Evolutionary conservation across 2,797 vertebrate genomes (phyloP).

Genomic region (Lutjanus campechanus): DNA sequence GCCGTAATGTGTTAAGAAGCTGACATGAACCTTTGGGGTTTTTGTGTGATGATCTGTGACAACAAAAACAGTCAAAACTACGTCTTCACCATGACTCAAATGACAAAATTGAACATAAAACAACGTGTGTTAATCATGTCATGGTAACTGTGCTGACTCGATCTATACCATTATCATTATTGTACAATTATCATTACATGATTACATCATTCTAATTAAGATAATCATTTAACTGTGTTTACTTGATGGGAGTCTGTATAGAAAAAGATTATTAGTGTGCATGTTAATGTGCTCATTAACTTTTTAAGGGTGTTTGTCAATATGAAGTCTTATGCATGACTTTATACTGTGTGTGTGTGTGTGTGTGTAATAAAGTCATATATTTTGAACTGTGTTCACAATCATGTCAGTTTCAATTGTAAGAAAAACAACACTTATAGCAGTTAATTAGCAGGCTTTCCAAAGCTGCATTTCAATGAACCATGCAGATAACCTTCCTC

Average conservation of each 20-base stretch:
- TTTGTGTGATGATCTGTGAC: neutral
- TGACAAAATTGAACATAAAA: neutral
- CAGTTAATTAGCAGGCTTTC: conserved; percentile 20
- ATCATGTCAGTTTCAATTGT: neutral
- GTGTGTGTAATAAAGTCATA: conserved; percentile 7
- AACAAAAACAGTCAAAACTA: neutral
- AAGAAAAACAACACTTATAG: conserved; percentile 11
- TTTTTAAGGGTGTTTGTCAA: conserved; percentile 3
- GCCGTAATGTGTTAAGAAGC: neutral
- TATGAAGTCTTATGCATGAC: neutral
- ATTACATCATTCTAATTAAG: conserved; percentile 38
- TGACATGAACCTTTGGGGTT: neutral
- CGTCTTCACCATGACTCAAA: neutral
- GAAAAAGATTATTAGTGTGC: conserved; percentile 28
- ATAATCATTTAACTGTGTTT: conserved; percentile 31
- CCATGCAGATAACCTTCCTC: conserved; percentile 7
- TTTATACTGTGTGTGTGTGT: conserved; percentile 3
- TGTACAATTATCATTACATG: conserved; percentile 17
- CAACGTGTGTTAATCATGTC: conserved; percentile 10
- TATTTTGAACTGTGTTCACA: neutral
- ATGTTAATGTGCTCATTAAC: conserved; percentile 57
- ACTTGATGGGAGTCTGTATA: conserved; percentile 9
- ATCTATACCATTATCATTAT: conserved; percentile 9
- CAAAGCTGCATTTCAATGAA: neutral
- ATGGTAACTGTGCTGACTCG: neutral